Evolutionary conservation across 2,888 invertebrate genomes (phyloP).

Genomic region (Carterocephalus palaemon): DNA sequence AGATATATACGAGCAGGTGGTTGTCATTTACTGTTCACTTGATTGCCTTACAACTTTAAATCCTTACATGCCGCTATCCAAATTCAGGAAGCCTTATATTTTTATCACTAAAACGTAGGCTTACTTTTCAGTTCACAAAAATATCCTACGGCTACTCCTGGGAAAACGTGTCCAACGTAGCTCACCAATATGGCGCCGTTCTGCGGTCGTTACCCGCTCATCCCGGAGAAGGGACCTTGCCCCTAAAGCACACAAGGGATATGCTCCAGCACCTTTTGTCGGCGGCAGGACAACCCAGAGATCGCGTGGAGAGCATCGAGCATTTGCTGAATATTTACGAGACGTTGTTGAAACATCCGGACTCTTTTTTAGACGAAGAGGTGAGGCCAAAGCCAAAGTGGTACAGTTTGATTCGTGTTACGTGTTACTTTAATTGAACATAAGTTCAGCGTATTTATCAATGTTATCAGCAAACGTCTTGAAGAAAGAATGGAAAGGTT

Average conservation of each 20-base stretch:
- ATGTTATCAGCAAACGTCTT: no score
- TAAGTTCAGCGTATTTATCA: no score
- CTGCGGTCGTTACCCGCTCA: slow-evolving; percentile 71
- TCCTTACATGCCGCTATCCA: no score
- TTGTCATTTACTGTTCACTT: neutral
- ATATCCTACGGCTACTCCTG: slow-evolving; percentile 82
- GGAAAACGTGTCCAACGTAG: slow-evolving; percentile 76
- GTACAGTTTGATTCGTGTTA: neutral
- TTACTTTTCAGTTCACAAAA: slow-evolving; percentile 59
- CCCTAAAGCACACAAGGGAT: slow-evolving; percentile 77
- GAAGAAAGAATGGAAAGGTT: no score
- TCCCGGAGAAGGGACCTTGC: slow-evolving; percentile 83
- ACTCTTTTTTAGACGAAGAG: slow-evolving; percentile 85
- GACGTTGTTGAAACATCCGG: slow-evolving; percentile 64
- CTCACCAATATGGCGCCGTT: slow-evolving; percentile 76
- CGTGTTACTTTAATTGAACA: no score
- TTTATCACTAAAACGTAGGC: no score
- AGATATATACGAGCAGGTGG: slow-evolving; percentile 81
- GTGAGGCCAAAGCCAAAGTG: no score
- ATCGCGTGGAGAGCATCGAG: slow-evolving; percentile 79
- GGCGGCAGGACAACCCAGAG: slow-evolving; percentile 53
- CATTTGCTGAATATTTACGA: slow-evolving; percentile 80
- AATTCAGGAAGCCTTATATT: no score
- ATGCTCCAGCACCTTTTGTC: slow-evolving; percentile 76
- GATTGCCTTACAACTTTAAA: no score